Base-by-base conservation (phyloP, 1,140 invertebrate genomes). In the Scylla paramamosain region DNA sequence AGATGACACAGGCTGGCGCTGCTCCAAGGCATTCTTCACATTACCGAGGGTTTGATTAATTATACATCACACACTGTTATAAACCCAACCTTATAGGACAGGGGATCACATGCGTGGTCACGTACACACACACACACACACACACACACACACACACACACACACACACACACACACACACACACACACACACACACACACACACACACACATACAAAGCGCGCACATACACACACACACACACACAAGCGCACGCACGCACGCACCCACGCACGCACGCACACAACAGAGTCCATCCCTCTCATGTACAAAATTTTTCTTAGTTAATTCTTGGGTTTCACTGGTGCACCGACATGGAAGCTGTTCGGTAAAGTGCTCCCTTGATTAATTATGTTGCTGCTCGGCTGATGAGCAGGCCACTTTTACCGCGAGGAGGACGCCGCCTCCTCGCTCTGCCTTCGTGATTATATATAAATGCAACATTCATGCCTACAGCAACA, bases 331-430 rank as follows among this genome's bases (percentile, higher is more conserved):
- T 92, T 83, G 45, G 46, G 59, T 39, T 48, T 92, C 67, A 83
- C 59, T 83, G 45, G n/a, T 29, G 91, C 91, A 32, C 31, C 67
- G 91, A 32, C 67, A 83, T 92, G 67, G 59, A 92, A 92, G 59
- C 39, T 46, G 67, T 29, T 59, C 46, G 91, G 91, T 46, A 83
- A 48, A 92, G 67, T 83, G 67, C 48, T 39, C 59, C 67, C 91
- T 92, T 92, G 91, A 92, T 92, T 92, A 92, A 92, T 92, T 92
- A 92, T 92, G 91, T 46, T 83, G 59, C 67, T 83, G 91, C 59
- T 32, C 67, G n/a, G 91, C 32, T 92, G 91, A 92, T 92, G 91
- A 92, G 39, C 67, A 83, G 29, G 29, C 14, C 8, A 83, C 16
- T 83, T 92, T 92, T 92, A 83, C 20, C 59, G 12, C 52, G 67